Evolutionary conservation across 2,888 invertebrate species (phyloP).

Genomic region (Aphidius colemani): DNA sequence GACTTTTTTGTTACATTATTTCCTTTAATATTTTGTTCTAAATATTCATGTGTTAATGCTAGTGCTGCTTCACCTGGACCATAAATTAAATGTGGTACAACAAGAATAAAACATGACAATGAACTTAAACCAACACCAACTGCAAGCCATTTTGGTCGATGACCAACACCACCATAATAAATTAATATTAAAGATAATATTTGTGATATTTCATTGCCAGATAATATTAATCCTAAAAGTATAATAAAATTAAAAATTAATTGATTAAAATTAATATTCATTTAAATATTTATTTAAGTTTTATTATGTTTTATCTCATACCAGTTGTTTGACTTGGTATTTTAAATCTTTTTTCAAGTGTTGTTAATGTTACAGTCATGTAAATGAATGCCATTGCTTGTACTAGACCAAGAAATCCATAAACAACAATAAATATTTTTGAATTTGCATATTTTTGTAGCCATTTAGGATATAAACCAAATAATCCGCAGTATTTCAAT

Average conservation of each 20-base stretch:
- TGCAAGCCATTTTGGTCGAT: constrained; percentile 71
- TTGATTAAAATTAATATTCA: too few relatives aligned
- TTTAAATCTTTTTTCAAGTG: constrained; percentile 71
- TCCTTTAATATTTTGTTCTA: constrained; percentile 47
- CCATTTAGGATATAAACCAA: constrained; percentile 66
- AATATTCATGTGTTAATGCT: constrained; percentile 61
- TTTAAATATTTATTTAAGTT: too few relatives aligned
- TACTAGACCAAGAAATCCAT: constrained; percentile 68
- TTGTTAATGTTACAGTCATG: constrained; percentile 69
- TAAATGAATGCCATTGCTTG: constrained; percentile 72
- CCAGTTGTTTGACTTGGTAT: constrained; percentile 72
- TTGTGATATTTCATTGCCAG: constrained; percentile 74
- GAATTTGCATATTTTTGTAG: constrained; percentile 66
- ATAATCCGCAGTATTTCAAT: constrained; percentile 62
- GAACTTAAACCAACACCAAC: constrained; percentile 68
- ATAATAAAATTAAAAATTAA: too few relatives aligned
- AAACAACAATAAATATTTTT: constrained; percentile 66
- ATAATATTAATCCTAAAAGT: constrained; percentile 67
- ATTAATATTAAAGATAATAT: constrained; percentile 68
- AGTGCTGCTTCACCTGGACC: constrained; percentile 65
- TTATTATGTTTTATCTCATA: constrained; percentile 42
- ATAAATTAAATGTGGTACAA: constrained; percentile 67
- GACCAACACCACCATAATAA: constrained; percentile 70
- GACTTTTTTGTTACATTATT: constrained; percentile 42
- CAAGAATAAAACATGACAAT: constrained; percentile 66